phyloP scores from a whole-genome alignment of 2,888 invertebrate species.

The Torymus texanus region DNA sequence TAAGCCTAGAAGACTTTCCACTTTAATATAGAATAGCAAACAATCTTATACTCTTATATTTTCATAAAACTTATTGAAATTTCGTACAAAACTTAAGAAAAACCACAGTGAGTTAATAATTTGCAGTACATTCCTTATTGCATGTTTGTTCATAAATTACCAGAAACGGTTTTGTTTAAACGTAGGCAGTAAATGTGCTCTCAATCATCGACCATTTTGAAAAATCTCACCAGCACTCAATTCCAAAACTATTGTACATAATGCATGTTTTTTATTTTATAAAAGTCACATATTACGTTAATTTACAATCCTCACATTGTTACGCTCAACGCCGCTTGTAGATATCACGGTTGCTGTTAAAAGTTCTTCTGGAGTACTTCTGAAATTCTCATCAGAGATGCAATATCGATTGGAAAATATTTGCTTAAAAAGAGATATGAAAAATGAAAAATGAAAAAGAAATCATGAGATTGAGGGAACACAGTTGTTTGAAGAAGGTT shows the following conservation, averaged over 20 bases:
- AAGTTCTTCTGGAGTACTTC: conserved; percentile 12
- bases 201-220: conserved; percentile 17
- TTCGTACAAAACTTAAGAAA: conserved; percentile 10
- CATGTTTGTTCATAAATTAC: conserved; percentile 18
- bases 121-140: conserved; percentile 25
- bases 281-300: conserved; percentile 47
- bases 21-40: conserved; percentile 22
- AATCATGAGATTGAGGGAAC: neutral
- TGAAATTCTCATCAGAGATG: conserved; percentile 14
- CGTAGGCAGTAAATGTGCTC: conserved; percentile 48
- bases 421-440: neutral
- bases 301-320: conserved; percentile 47
- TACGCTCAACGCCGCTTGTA: conserved; percentile 29
- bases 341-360: conserved; percentile 4
- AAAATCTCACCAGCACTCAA: conserved; percentile 25
- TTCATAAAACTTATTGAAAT: conserved; percentile 27
- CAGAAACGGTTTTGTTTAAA: conserved; percentile 24
- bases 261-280: conserved; percentile 34
- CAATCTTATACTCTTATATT: conserved; percentile 18
- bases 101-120: conserved; percentile 18
- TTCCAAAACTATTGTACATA: conserved; percentile 40
- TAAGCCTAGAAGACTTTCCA: conserved; percentile 35
- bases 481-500: conserved; percentile 21
- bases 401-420: conserved; percentile 20
- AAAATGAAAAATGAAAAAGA: neutral